Evolutionary conservation across 2,797 vertebrate genomes (phyloP), one percentile per base, ranked within the genome.

Genomic region (Zalophus californianus): DNA sequence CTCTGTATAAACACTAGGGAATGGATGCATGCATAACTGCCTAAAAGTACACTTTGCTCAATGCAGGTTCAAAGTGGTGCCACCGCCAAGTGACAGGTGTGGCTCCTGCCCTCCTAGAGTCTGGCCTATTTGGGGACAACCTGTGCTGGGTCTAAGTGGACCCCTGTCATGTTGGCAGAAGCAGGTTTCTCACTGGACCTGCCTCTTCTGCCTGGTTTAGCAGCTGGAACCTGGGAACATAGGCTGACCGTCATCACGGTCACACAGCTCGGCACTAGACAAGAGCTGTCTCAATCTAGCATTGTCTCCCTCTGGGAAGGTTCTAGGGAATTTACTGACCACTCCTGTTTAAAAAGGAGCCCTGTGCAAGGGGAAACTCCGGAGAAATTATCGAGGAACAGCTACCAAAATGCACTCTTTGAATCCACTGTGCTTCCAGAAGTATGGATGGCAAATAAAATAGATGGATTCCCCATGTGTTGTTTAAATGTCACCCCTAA

Each of bases 211-310:
- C 72, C 62, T 73, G 58, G 11, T 27, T 29, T 11, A 85, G 68
- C 44, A 77, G 48, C 60, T 94, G 64, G 32, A 68, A 68, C 5
- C 54, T 54, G 9, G 82, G 66, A 27, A 27, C 54, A 15, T 10
- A 15, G 48, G 32, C 27, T 32, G 8, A 16, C 0, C 0, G 75
- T 12, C 25, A 3, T 1, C 44, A 56, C 6, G 35, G 32, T 11
- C 56, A 35, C n/a, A 48, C 3, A 3, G 29, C 27, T 21, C 48
- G 14, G 38, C 25, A 12, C 4, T 23, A 16, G 18, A 41, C 60
- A 90, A 35, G 16, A 32, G 25, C 82, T 50, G 7, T 29, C n/a
- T 75, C 14, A 1, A 27, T 32, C 72, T 68, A 75, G 23, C 4
- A 13, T 35, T 56, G 32, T 83, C 48, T 83, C 32, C 21, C 41